Percentiles rank a stretch among this genome's conserved stretches.
phyloP scores from a whole-genome alignment of 2,797 vertebrate species.

The Anolis apletophallus region DNA sequence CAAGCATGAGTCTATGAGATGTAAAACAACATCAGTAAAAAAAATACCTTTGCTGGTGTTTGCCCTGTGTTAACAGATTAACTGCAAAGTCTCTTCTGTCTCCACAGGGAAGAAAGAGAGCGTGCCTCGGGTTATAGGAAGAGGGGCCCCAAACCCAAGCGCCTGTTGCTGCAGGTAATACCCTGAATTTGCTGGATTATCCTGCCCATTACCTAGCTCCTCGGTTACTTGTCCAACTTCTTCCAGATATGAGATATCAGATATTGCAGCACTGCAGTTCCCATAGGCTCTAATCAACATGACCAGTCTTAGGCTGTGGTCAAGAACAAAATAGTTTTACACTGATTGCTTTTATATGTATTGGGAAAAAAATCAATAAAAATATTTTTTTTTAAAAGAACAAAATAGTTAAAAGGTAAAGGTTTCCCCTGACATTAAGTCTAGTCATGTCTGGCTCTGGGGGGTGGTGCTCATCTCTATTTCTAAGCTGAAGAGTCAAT shows the following conservation, averaged over 20 bases:
- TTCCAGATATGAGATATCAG: not conserved
- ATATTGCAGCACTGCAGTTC: not conserved
- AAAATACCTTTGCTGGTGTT: not conserved
- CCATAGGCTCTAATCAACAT: not conserved
- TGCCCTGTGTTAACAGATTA: slow-evolving; percentile 3
- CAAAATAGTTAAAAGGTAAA: too few species aligned
- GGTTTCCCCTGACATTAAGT: too few species aligned
- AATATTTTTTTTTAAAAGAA: too few species aligned
- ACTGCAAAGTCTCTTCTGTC: slow-evolving; percentile 35
- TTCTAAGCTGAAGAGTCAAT: too few species aligned
- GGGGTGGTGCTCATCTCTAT: too few species aligned
- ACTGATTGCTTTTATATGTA: too few species aligned
- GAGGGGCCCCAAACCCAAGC: slow-evolving; percentile 94
- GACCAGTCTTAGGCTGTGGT: not conserved
- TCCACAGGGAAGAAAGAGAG: slow-evolving; percentile 91
- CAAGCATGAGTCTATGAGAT: not conserved
- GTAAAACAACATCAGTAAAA: not conserved
- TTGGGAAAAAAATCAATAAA: too few species aligned
- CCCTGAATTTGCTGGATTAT: slow-evolving; percentile 51
- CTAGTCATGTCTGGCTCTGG: too few species aligned
- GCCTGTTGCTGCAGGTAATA: slow-evolving; percentile 92
- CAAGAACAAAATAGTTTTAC: too few species aligned
- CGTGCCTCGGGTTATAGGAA: slow-evolving; percentile 92
- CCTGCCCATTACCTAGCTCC: not conserved
- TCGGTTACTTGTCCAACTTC: not conserved